Evolutionary conservation across 92 coral and sea anemone genomes (phyloP).

Genomic region (Palythoa heliodiscus): DNA sequence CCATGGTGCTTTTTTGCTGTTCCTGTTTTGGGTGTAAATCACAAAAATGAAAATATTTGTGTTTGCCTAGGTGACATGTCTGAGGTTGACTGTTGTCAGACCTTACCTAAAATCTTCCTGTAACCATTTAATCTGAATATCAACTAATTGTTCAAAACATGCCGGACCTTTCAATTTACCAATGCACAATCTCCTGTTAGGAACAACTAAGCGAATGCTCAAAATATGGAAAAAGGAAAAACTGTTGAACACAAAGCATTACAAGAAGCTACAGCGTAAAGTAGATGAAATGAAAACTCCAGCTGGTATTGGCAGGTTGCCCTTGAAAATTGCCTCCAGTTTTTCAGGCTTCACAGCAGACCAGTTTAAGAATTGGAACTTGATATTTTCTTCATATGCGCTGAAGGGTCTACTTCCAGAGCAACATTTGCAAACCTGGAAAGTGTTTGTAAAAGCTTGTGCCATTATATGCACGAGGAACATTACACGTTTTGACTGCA

Average conservation of each 20-base stretch:
- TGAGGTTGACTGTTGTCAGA: too few species aligned
- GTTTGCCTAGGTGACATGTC: too few species aligned
- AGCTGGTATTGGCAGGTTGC: constrained; percentile 65
- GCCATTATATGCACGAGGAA: constrained; percentile 42
- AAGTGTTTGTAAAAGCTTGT: constrained; percentile 63
- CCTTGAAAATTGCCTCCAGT: constrained; percentile 58
- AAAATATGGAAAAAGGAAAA: constrained; percentile 58
- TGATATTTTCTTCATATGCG: constrained; percentile 57
- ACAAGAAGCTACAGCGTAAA: constrained; percentile 54
- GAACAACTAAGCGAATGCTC: constrained; percentile 69
- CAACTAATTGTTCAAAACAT: too few species aligned
- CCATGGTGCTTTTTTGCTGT: too few species aligned
- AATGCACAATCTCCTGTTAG: constrained; percentile 76
- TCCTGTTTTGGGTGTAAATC: too few species aligned
- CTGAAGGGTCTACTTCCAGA: constrained; percentile 61
- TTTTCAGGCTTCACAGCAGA: constrained; percentile 70
- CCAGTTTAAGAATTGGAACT: constrained; percentile 54
- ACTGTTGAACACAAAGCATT: constrained; percentile 44
- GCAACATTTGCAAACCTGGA: constrained; percentile 60
- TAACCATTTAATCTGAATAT: too few species aligned
- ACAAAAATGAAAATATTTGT: too few species aligned
- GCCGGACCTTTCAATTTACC: constrained; percentile 10
- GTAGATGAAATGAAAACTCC: constrained; percentile 61
- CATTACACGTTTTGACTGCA: constrained; percentile 39
- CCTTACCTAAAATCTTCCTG: too few species aligned